Conservation (phyloP, 1,140 invertebrate genomes). For the Zaprionus gabonicus region DNA sequence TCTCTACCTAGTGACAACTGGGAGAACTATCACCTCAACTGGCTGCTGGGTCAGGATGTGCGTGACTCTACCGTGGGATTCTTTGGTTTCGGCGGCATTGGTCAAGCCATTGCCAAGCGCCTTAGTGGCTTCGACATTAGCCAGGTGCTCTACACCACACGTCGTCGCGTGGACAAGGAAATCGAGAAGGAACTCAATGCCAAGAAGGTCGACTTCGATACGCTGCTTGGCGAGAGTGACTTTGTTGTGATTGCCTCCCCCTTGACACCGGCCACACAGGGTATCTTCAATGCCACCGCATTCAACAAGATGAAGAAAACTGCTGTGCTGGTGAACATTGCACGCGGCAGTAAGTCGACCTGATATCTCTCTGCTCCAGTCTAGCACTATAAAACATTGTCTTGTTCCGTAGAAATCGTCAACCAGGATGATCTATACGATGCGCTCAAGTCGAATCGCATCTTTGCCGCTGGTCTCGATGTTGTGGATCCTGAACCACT, state of each 20-base stretch:
- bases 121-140: constrained; percentile 90
- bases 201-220: constrained; percentile 89
- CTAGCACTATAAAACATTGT: constrained; percentile 35
- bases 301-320: constrained; percentile 94
- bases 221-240: constrained; percentile 90
- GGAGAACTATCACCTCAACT: constrained; percentile 93
- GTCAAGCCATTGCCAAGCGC: constrained; percentile 89
- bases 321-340: constrained; percentile 93
- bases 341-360: constrained; percentile 88
- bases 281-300: constrained; percentile 90
- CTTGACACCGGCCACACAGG: constrained; percentile 90
- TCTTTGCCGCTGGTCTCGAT: constrained; percentile 96
- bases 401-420: constrained; percentile 88
- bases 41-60: constrained; percentile 94
- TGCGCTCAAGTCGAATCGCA: constrained; percentile 90
- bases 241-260: constrained; percentile 90
- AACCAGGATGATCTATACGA: constrained; percentile 92
- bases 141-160: constrained; percentile 90
- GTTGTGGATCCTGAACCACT: constrained; percentile 96
- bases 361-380: constrained; percentile 86
- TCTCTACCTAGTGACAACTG: constrained; percentile 89
- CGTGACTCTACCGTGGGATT: constrained; percentile 93
- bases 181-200: constrained; percentile 89
- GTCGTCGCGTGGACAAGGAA: constrained; percentile 86
- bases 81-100: constrained; percentile 94